Percentiles rank a stretch among this genome's conserved stretches.
Conservation (phyloP, 2,888 invertebrate species). For the Campoplex capitator region DNA sequence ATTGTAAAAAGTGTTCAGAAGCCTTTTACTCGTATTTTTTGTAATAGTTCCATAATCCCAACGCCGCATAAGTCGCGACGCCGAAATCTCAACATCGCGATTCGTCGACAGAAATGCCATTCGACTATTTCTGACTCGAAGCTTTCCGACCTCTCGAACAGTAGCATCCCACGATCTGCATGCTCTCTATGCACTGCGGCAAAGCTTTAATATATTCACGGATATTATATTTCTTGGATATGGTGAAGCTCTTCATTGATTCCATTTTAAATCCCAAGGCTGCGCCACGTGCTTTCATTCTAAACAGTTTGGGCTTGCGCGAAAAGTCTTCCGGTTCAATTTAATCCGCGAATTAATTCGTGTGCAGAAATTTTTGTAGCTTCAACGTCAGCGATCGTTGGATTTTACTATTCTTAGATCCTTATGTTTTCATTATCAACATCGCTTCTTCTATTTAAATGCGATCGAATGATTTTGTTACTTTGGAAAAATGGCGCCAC, state of each 20-base stretch:
- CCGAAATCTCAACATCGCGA: constrained; percentile 13
- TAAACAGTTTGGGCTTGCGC: constrained; percentile 18
- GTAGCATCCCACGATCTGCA: constrained; percentile 41
- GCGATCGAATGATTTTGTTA: not conserved
- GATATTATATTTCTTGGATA: constrained; percentile 62
- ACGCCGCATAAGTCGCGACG: constrained; percentile 10
- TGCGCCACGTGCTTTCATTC: constrained; percentile 32
- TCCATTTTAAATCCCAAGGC: constrained; percentile 45
- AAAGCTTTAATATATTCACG: constrained; percentile 50
- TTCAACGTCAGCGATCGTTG: not conserved
- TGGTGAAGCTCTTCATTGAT: not conserved
- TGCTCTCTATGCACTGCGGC: constrained; percentile 20
- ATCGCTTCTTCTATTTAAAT: not conserved
- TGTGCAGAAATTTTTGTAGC: not conserved
- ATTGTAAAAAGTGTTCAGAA: not conserved
- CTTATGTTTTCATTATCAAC: not conserved
- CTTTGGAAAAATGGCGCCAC: constrained; percentile 34
- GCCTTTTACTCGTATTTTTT: not conserved
- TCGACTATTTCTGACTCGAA: constrained; percentile 70
- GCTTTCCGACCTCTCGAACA: constrained; percentile 49
- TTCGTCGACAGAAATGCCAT: constrained; percentile 59
- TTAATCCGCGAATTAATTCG: not conserved
- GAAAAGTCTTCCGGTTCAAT: not conserved
- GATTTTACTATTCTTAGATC: not conserved
- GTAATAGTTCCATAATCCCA: not conserved